Conservation (phyloP, 1,140 invertebrate genomes). For the Halotydeus destructor region DNA sequence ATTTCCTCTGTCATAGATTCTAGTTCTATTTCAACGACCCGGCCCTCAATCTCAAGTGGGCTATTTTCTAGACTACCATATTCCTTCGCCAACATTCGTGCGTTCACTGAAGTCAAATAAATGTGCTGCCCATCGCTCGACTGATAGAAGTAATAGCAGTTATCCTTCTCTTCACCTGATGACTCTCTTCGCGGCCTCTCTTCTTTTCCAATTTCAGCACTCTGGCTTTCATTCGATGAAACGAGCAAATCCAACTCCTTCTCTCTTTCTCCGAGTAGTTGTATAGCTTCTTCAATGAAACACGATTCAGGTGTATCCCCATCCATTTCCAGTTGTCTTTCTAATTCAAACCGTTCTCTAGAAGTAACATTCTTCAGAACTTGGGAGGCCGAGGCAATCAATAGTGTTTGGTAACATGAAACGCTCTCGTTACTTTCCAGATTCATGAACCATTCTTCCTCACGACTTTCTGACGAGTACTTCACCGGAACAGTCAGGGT, state of each 20-base stretch:
- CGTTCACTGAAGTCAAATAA: constrained; percentile 74
- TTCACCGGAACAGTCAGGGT: constrained; percentile 43
- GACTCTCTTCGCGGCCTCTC: too few relatives aligned
- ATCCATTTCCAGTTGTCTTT: constrained; percentile 35
- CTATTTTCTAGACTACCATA: constrained; percentile 59
- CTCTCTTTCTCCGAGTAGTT: constrained; percentile 32
- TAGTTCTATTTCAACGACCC: constrained; percentile 59
- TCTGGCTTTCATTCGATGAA: background rate
- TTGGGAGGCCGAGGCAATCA: constrained; percentile 41
- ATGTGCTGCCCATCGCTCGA: constrained; percentile 64
- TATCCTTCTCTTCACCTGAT: background rate
- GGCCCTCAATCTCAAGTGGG: constrained; percentile 40
- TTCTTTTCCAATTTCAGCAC: background rate
- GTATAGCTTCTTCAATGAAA: constrained; percentile 59
- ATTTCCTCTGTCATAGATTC: constrained; percentile 60
- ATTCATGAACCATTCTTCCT: background rate
- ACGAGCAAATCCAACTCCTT: constrained; percentile 12
- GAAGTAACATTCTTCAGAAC: constrained; percentile 44
- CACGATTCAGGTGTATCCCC: constrained; percentile 50
- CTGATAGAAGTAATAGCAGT: constrained; percentile 18
- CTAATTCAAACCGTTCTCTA: constrained; percentile 44
- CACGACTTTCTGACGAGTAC: constrained; percentile 19
- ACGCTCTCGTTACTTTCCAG: constrained; percentile 28
- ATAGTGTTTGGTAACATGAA: constrained; percentile 46
- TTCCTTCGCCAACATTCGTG: constrained; percentile 61